Percentiles rank a stretch among this genome's conserved stretches.
These are phyloP conservation scores for Chionis minor DNA, from an alignment of 2,113 vertebrate species.

Conservation along the genomic window DNA sequence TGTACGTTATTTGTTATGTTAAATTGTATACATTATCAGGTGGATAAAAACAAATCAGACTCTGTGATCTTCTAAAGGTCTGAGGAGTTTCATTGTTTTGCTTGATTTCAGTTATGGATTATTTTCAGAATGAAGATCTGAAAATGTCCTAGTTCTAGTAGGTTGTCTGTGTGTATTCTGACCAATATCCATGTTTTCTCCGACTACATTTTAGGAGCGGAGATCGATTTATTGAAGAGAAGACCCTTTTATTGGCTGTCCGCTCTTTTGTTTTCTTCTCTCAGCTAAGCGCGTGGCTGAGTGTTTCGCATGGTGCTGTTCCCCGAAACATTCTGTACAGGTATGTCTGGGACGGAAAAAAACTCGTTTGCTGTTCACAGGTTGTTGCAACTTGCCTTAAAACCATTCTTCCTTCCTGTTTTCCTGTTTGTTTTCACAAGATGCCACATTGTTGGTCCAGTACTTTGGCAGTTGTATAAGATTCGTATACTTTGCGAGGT, in stretches of 20 bases:
- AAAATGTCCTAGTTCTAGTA: not conserved
- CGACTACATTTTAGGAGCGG: conserved; percentile 80
- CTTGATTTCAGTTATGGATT: not conserved
- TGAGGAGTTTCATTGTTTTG: not conserved
- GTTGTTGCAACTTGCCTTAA: not conserved
- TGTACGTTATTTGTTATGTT: not conserved
- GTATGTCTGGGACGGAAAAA: conserved; percentile 64
- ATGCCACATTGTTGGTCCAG: not conserved
- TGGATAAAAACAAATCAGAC: not conserved
- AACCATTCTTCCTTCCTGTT: not conserved
- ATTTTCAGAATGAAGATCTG: not conserved
- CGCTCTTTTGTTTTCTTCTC: conserved; percentile 99
- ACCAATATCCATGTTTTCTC: not conserved
- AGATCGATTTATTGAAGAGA: conserved; percentile 95
- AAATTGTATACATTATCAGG: not conserved
- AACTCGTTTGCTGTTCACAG: not conserved
- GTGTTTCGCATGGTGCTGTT: conserved; percentile 96
- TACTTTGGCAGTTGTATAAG: not conserved
- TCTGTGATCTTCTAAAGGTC: not conserved
- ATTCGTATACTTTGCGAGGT: not conserved
- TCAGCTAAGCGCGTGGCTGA: conserved; percentile 98
- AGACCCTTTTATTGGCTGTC: conserved; percentile 92
- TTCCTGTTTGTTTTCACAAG: not conserved
- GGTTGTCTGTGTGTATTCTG: not conserved
- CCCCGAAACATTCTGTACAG: conserved; percentile 98